These are phyloP conservation scores for Gallinago solitaria DNA, from an alignment of 2,797 vertebrate species.

Conservation along the genomic window DNA sequence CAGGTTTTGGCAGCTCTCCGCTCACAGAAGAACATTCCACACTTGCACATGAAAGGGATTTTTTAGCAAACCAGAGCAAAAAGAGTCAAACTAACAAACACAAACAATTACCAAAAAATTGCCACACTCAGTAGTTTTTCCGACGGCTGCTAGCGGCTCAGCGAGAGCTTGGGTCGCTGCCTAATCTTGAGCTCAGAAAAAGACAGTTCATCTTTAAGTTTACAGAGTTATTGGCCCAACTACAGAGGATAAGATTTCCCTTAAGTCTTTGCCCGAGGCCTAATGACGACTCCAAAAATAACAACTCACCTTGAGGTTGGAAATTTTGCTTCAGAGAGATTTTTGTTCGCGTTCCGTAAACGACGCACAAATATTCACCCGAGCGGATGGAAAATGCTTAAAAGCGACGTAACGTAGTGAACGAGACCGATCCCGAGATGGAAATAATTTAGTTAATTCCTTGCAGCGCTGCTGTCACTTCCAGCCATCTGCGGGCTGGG, in stretches of 20 bases:
- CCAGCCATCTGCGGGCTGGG: background rate
- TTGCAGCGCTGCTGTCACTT: background rate
- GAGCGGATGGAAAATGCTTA: slow-evolving; percentile 31
- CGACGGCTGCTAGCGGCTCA: background rate
- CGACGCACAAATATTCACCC: background rate
- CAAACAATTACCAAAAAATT: background rate
- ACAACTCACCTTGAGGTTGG: slow-evolving; percentile 50
- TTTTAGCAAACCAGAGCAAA: background rate
- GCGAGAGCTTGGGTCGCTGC: background rate
- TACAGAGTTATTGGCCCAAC: slow-evolving; percentile 18
- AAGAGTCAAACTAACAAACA: slow-evolving; percentile 24
- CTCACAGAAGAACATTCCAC: background rate
- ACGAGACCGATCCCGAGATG: background rate
- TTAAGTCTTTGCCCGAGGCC: slow-evolving; percentile 29
- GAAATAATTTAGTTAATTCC: slow-evolving; percentile 5
- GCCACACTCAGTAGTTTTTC: background rate
- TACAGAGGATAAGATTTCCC: slow-evolving; percentile 60
- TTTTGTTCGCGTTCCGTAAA: slow-evolving; percentile 19
- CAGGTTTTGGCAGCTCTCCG: background rate
- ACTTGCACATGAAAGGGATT: slow-evolving; percentile 1
- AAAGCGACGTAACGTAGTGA: background rate
- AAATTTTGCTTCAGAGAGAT: slow-evolving; percentile 54
- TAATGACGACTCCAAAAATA: slow-evolving; percentile 45
- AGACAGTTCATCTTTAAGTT: slow-evolving; percentile 29
- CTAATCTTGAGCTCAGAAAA: background rate